Evolutionary conservation across 2,113 vertebrate genomes (phyloP).

Genomic region (Protobothrops mucrosquamatus): DNA sequence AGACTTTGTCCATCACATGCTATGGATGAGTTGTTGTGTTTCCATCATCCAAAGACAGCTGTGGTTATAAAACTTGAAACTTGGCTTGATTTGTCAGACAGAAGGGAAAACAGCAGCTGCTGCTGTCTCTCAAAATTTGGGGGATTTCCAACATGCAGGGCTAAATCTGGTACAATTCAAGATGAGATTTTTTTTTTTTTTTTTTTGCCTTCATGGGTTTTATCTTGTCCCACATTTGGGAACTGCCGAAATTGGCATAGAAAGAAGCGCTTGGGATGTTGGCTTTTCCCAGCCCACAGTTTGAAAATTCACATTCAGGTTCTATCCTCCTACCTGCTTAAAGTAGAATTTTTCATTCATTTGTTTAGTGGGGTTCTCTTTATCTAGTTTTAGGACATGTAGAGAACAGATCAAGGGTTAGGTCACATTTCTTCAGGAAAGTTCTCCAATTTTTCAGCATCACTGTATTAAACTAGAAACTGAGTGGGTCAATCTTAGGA

Average conservation of each 20-base stretch:
- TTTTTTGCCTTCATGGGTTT: not conserved
- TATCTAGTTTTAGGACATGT: not conserved
- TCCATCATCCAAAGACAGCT: conserved; percentile 61
- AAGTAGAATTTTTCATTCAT: not conserved
- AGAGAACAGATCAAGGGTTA: not conserved
- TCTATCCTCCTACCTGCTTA: not conserved
- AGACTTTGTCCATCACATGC: conserved; percentile 49
- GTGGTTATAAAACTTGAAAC: conserved; percentile 55
- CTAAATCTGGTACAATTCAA: conserved; percentile 9
- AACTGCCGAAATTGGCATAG: not conserved
- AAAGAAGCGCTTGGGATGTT: not conserved
- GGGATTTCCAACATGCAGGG: conserved; percentile 2
- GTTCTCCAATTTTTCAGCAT: not conserved
- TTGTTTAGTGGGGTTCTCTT: not conserved
- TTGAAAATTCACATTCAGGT: not conserved
- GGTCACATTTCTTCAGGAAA: not conserved
- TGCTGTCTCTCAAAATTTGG: not conserved
- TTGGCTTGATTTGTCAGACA: conserved; percentile 55
- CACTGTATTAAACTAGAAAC: not conserved
- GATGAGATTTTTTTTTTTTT: not conserved
- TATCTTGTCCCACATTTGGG: not conserved
- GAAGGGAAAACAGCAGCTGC: conserved; percentile 23
- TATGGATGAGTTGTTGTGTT: conserved; percentile 58
- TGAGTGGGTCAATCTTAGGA: not conserved
- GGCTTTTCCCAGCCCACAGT: not conserved